phyloP scores from a whole-genome alignment of 2,113 vertebrate species.

The Indicator indicator region DNA sequence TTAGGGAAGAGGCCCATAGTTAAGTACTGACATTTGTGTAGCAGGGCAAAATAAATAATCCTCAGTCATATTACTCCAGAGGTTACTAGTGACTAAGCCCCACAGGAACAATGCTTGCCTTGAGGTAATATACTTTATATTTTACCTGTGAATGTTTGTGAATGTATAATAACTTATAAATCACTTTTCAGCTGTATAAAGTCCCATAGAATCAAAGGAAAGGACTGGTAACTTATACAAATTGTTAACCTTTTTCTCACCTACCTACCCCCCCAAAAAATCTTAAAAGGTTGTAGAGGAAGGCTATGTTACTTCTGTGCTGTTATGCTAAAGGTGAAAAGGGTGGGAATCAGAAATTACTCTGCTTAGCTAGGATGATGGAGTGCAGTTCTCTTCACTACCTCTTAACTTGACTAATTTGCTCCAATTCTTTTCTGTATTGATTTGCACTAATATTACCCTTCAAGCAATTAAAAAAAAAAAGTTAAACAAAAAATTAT shows the following conservation, averaged over 20 bases:
- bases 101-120: neutral
- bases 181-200: neutral
- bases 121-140: neutral
- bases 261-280: neutral
- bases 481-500: neutral
- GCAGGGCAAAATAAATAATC: neutral
- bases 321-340: neutral
- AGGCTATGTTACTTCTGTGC: neutral
- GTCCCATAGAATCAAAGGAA: neutral
- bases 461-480: neutral
- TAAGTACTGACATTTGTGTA: neutral
- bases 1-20: neutral
- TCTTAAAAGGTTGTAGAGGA: neutral
- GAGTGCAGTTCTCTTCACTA: neutral
- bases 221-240: neutral
- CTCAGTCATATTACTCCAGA: fast-evolving
- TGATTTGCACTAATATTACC: neutral
- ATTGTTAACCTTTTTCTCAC: neutral
- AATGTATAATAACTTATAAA: neutral
- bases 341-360: neutral
- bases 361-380: neutral
- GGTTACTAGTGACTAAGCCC: neutral
- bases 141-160: neutral
- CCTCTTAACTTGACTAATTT: neutral
- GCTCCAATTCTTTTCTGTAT: neutral